Conservation (phyloP, 2,888 invertebrate genomes). For the Ophioninae sp. region DNA sequence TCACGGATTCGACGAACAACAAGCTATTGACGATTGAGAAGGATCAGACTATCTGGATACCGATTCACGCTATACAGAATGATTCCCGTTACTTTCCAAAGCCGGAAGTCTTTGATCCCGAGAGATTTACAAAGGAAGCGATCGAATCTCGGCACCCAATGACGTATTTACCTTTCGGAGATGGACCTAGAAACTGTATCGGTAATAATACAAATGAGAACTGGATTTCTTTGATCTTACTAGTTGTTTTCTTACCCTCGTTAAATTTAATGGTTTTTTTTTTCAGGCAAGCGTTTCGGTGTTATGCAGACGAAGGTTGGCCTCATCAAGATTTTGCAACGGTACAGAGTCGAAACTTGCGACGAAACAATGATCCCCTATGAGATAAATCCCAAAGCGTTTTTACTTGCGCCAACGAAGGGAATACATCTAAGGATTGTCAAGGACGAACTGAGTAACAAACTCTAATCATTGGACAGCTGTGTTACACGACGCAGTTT, state of each 20-base stretch:
- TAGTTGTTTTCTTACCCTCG: background rate
- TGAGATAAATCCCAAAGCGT: slow-evolving; percentile 62
- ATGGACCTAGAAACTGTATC: slow-evolving; percentile 77
- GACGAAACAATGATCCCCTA: slow-evolving; percentile 73
- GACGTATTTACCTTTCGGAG: slow-evolving; percentile 73
- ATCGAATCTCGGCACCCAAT: slow-evolving; percentile 68
- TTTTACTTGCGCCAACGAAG: slow-evolving; percentile 70
- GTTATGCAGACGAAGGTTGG: slow-evolving; percentile 78
- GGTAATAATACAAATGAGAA: slow-evolving; percentile 64
- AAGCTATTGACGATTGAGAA: slow-evolving; percentile 66
- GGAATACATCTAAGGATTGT: slow-evolving; percentile 73
- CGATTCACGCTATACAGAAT: slow-evolving; percentile 67
- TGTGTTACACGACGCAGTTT: background rate
- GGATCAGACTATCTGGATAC: slow-evolving; percentile 64
- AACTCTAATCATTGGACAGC: background rate
- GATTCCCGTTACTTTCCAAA: slow-evolving; percentile 71
- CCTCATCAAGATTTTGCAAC: slow-evolving; percentile 73
- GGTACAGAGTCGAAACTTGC: slow-evolving; percentile 75
- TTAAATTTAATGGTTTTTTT: slow-evolving; percentile 42
- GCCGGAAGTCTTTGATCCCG: slow-evolving; percentile 74
- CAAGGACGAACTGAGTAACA: slow-evolving; percentile 55
- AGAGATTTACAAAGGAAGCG: slow-evolving; percentile 71
- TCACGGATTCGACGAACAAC: slow-evolving; percentile 13
- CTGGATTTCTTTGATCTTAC: background rate
- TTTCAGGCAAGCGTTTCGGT: slow-evolving; percentile 72